These are phyloP conservation scores for Anguilla marmorata DNA, from an alignment of 2,797 vertebrate genomes.

Conservation along the genomic window DNA sequence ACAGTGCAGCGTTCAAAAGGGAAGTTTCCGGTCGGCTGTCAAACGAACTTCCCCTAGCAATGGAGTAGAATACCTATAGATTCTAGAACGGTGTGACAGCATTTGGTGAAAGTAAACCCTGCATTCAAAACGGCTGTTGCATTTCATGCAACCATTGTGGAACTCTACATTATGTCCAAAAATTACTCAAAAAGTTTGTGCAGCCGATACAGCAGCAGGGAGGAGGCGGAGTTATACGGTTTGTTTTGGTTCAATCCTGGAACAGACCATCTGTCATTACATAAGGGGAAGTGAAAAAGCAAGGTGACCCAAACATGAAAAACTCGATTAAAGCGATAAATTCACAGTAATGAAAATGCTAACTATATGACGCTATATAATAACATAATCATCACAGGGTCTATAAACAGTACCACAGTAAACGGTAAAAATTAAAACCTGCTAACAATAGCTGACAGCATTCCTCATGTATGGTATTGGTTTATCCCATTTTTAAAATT, in stretches of 20 bases:
- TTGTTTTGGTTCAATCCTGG: slow-evolving; percentile 60
- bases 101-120: neutral
- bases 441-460: too few species aligned
- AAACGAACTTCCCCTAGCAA: neutral
- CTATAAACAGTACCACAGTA: neutral
- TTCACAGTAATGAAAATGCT: neutral
- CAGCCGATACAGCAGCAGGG: neutral
- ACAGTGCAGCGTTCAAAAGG: neutral
- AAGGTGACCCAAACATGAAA: neutral
- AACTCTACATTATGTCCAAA: neutral
- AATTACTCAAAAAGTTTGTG: neutral
- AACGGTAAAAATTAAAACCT: neutral
- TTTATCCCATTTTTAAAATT: slow-evolving; percentile 35
- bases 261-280: slow-evolving; percentile 44
- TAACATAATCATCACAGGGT: neutral
- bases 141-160: neutral
- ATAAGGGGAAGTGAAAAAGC: neutral
- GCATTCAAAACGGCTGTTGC: neutral
- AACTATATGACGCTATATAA: neutral
- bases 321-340: neutral
- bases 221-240: slow-evolving; percentile 27
- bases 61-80: neutral
- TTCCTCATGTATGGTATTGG: slow-evolving; percentile 16
- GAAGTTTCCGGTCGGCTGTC: slow-evolving; percentile 21
- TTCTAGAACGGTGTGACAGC: neutral